Percentiles rank a stretch among this genome's conserved stretches.
phyloP scores from a whole-genome alignment of 2,797 vertebrate genomes.

The Mallotus villosus region DNA sequence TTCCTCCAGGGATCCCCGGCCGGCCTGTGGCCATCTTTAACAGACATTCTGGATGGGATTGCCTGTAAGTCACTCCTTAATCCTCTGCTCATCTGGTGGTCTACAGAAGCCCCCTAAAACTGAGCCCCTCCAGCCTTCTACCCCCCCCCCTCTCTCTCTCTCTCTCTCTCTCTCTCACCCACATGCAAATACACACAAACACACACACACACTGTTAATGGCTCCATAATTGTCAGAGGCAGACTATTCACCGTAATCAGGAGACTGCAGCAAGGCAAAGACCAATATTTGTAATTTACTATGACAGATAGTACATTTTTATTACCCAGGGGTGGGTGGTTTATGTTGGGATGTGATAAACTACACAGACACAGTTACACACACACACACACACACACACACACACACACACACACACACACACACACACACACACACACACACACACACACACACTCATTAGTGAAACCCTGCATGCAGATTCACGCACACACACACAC shows the following conservation, averaged over 20 bases:
- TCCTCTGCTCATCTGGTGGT: constrained; percentile 57
- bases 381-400: neutral
- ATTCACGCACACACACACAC: constrained; percentile 6
- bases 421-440: neutral
- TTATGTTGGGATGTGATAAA: constrained; percentile 63
- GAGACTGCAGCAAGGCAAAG: constrained; percentile 68
- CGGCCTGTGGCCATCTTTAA: constrained; percentile 50
- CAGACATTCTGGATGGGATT: constrained; percentile 53
- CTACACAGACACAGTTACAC: constrained; percentile 24
- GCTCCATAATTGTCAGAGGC: constrained; percentile 70
- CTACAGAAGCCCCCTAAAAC: constrained; percentile 42
- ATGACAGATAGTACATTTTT: constrained; percentile 66
- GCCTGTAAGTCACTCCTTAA: constrained; percentile 44
- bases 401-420: constrained; percentile 14
- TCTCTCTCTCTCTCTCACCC: constrained; percentile 9
- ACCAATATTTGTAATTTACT: constrained; percentile 71
- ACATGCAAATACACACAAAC: constrained; percentile 1
- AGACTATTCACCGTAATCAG: constrained; percentile 71
- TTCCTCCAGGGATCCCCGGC: constrained; percentile 47
- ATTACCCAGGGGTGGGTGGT: constrained; percentile 60
- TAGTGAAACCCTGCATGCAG: neutral
- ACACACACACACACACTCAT: constrained; percentile 9
- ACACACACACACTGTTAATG: constrained; percentile 54
- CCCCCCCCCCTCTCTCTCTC: neutral
- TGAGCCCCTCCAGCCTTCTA: constrained; percentile 10